Percentiles rank a stretch among this genome's conserved stretches.
Evolutionary conservation across 2,113 vertebrate genomes (phyloP).

Genomic region (Tupaia chinensis): DNA sequence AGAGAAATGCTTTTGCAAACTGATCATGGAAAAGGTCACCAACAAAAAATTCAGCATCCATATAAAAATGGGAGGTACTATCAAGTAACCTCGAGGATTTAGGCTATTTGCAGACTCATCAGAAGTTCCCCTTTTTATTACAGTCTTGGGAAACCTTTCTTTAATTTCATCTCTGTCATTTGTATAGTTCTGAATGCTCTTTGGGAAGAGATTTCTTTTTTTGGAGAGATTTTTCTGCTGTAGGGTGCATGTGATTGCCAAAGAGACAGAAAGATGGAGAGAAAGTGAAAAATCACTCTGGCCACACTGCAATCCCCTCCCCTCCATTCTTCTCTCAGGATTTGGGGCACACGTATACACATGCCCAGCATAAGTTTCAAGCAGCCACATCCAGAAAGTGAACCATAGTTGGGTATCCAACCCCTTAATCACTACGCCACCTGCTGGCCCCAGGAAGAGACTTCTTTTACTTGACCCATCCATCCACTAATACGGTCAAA

Average conservation of each 20-base stretch:
- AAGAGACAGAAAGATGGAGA: too few relatives aligned
- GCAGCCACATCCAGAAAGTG: too few relatives aligned
- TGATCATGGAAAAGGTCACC: background rate
- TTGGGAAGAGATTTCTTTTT: background rate
- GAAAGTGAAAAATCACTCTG: too few relatives aligned
- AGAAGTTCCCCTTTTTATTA: slow-evolving; percentile 14
- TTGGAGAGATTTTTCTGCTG: background rate
- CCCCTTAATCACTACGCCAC: background rate
- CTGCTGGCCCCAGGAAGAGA: background rate
- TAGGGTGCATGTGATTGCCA: too few relatives aligned
- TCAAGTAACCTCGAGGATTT: background rate
- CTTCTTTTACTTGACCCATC: background rate
- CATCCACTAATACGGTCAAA: background rate
- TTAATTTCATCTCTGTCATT: slow-evolving; percentile 18
- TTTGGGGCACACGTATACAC: too few relatives aligned
- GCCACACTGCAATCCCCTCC: too few relatives aligned
- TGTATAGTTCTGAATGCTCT: background rate
- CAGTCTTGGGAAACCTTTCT: background rate
- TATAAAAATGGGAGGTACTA: background rate
- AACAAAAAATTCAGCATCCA: background rate
- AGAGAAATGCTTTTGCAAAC: background rate
- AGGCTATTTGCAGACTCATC: background rate
- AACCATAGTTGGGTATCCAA: too few relatives aligned
- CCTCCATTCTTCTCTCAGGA: too few relatives aligned
- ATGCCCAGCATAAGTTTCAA: too few relatives aligned